Base-by-base conservation (phyloP, 2,113 vertebrate species). In the Sapayoa aenigma region DNA sequence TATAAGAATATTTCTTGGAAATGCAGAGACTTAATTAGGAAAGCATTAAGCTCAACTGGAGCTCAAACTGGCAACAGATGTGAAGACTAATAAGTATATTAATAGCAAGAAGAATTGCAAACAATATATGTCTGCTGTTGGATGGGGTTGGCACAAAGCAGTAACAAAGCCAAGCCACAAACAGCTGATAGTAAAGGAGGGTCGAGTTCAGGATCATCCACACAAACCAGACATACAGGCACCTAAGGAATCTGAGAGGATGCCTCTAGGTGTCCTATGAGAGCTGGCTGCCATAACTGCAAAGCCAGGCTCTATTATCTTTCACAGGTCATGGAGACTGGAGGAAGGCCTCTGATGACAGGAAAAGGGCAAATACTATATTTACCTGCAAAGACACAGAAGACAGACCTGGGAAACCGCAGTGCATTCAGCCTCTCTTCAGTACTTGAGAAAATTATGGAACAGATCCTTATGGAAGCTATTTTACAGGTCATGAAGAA, bases 201-300 rank as follows among this genome's bases (percentile, higher is more conserved):
- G 31, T 5, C 0, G 0, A 60, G 39, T 27, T 39, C 42, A 65
- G 46, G 62, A 66, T 14, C 8, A 39, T 19, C 63, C 30, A 23
- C 17, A 31, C 50, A 71, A 75, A 81, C 9, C 44, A 59, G 50
- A 39, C 30, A 37, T 9, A 9, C 2, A 75, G 25, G 19, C 35
- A 27, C 42, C 60, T 21, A 21, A 35, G 18, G 62, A 42, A 75
- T 33, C 62, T 37, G 41, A 80, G 67, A 74, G 42, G 37, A 71
- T 69, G 37, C 9, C 46, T 69, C 46, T 58, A 82, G 27, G 21
- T 42, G 20, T n/a, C 39, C 55, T 20, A 6, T 5, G 19, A 72
- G 44, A 76, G 31, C 6, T 41, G 25, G 25, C 30, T 53, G 39
- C n/a, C 85, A 6, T 19, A 41, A 71, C 4, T 63, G 33, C n/a